Conservation (phyloP, 2,113 vertebrate genomes). For the Isurus oxyrinchus region DNA sequence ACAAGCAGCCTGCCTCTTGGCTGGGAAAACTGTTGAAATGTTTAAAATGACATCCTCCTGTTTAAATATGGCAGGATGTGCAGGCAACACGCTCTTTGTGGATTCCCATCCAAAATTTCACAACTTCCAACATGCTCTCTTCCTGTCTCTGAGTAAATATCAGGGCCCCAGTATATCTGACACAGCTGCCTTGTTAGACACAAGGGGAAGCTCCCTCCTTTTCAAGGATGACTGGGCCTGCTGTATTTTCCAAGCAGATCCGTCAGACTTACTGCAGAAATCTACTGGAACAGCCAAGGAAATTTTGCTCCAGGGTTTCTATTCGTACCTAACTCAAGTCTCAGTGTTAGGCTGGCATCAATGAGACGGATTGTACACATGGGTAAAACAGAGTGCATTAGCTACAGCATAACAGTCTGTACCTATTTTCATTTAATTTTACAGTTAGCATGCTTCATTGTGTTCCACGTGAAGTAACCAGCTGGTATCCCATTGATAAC, state of each 20-base stretch:
- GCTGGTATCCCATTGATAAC: background rate
- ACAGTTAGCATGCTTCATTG: background rate
- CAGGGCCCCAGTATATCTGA: too few species aligned
- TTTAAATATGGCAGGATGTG: too few species aligned
- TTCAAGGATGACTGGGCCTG: background rate
- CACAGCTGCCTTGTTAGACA: background rate
- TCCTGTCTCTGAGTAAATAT: background rate
- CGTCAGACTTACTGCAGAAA: background rate
- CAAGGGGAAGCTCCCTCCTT: background rate
- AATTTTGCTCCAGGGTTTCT: background rate
- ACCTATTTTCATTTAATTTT: background rate
- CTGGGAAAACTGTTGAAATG: too few species aligned
- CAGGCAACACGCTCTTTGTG: too few species aligned
- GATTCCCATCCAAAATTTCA: background rate
- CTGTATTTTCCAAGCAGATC: background rate
- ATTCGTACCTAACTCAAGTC: background rate
- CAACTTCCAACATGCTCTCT: background rate
- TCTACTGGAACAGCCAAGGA: background rate
- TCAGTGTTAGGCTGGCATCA: background rate
- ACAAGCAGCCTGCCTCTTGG: too few species aligned
- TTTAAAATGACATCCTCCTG: too few species aligned
- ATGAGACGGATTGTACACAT: background rate
- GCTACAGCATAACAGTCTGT: background rate
- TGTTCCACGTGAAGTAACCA: background rate
- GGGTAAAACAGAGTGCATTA: background rate